Evolutionary conservation across 2,113 vertebrate species (phyloP), one percentile per base, ranked within the genome.

Genomic region (Cheilinus undulatus): DNA sequence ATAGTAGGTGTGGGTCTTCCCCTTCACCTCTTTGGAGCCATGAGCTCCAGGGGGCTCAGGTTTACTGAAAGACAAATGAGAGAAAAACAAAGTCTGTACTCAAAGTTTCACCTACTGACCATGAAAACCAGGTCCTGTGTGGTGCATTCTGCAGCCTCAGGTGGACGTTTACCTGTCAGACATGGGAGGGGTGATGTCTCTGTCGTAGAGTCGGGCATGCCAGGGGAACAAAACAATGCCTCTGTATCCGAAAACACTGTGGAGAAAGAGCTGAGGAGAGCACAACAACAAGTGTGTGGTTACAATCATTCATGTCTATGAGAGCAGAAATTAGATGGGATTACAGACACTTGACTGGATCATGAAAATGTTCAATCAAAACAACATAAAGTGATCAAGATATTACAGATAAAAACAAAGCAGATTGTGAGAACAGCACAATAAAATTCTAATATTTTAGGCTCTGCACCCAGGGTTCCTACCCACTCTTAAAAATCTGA

Each of bases 1-100:
- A 80, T 99, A 99, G 91, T 99, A 99, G 30, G 97, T 99, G 57
- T 99, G 97, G 9, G 97, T 98, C 89, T 98, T 97, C 59, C 97
- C 97, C 87, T 97, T 99, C 69, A 99, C 97, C 86, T 99, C 97
- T 87, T 99, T 98, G 62, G 97, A 97, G 43, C 96, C 95, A 0
- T 99, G 96, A 50, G 92, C 90, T 15, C 95, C 92, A 0, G 91
- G 87, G 2, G 93, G 94, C 58, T 98, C 97, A 0, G 88, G 88
- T 73, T 94, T 93, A 51, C 93, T 94, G 68, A 23, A 22, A 23
- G 14, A 11, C 19, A n/a, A 51, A 17, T 50, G 4, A 43, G 1
- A 65, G 10, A 36, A 17, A 42, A 13, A 12, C 3, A 4, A 14
- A 23, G 15, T 22, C 2, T 17, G 3, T 34, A 52, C 27, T 1